These are phyloP conservation scores for Hippasteria phrygiana DNA, from an alignment of 53 echinoderm and acorn worm species.

Conservation along the genomic window DNA sequence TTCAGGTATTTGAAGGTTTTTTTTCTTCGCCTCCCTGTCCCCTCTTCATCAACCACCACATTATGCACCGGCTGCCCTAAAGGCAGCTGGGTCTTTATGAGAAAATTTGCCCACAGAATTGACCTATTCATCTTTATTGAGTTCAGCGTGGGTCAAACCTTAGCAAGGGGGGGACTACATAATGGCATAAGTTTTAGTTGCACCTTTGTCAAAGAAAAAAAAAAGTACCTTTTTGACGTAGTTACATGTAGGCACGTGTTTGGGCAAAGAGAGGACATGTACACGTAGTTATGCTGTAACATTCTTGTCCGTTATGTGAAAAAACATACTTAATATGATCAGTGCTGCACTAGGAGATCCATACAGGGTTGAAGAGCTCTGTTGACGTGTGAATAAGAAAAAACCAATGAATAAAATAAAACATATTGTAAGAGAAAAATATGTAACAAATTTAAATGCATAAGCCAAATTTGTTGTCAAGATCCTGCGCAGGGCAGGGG, in stretches of 20 bases:
- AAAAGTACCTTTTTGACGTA: not conserved
- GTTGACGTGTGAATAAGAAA: too few species aligned
- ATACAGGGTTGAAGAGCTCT: too few species aligned
- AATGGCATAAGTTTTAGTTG: conserved; percentile 15
- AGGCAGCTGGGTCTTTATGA: conserved; percentile 3
- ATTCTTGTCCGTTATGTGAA: too few species aligned
- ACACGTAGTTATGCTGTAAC: too few species aligned
- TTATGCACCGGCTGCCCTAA: conserved; percentile 39
- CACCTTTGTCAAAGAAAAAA: conserved; percentile 1
- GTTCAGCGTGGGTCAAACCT: conserved; percentile 45
- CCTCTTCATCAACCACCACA: not conserved
- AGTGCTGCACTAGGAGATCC: too few species aligned
- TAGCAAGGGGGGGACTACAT: conserved; percentile 22
- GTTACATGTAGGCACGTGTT: not conserved
- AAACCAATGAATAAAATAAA: too few species aligned
- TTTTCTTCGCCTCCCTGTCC: not conserved
- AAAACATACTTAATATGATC: too few species aligned
- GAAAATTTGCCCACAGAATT: conserved; percentile 39
- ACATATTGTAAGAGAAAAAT: too few species aligned
- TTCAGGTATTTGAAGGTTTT: conserved; percentile 43
- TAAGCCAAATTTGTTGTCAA: too few species aligned
- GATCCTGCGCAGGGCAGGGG: too few species aligned
- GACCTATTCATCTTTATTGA: conserved; percentile 47
- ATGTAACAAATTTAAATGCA: too few species aligned
- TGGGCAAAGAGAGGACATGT: not conserved